These are phyloP conservation scores for Ylistrum balloti DNA, from an alignment of 1,140 invertebrate genomes.

Conservation along the genomic window DNA sequence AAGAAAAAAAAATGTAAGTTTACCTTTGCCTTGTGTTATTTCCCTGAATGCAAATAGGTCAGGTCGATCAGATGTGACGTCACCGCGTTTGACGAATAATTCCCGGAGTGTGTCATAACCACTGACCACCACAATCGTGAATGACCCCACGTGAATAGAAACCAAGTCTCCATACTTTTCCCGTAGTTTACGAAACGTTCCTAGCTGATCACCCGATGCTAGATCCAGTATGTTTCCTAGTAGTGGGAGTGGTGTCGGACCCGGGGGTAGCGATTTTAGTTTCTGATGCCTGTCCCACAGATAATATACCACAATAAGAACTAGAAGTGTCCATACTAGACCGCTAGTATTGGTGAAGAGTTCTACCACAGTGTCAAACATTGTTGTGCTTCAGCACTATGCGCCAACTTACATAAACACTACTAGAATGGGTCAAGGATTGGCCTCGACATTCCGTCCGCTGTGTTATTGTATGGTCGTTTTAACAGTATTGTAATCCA, in stretches of 20 bases:
- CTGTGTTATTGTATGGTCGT: too few relatives aligned
- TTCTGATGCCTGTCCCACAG: conserved; percentile 43
- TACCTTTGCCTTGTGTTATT: conserved; percentile 64
- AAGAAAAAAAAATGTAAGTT: too few relatives aligned
- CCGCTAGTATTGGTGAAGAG: neutral
- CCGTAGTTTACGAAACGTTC: conserved; percentile 49
- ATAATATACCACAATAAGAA: neutral
- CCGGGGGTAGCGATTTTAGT: conserved; percentile 53
- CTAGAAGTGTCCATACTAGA: conserved; percentile 46
- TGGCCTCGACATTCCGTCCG: too few relatives aligned
- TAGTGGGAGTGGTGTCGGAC: conserved; percentile 55
- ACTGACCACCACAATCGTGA: conserved; percentile 62
- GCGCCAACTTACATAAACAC: too few relatives aligned
- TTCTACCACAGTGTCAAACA: neutral
- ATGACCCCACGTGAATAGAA: conserved; percentile 55
- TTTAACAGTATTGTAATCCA: too few relatives aligned
- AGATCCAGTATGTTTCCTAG: conserved; percentile 55
- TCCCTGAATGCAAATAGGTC: conserved; percentile 58
- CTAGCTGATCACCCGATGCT: neutral
- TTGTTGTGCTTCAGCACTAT: too few relatives aligned
- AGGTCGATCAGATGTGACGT: conserved; percentile 58
- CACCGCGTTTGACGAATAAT: conserved; percentile 60
- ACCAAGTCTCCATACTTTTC: conserved; percentile 63
- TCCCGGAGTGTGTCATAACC: conserved; percentile 61
- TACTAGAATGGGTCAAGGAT: too few relatives aligned